phyloP scores from a whole-genome alignment of 1,140 invertebrate genomes.

The Schlechtendalia chinensis region DNA sequence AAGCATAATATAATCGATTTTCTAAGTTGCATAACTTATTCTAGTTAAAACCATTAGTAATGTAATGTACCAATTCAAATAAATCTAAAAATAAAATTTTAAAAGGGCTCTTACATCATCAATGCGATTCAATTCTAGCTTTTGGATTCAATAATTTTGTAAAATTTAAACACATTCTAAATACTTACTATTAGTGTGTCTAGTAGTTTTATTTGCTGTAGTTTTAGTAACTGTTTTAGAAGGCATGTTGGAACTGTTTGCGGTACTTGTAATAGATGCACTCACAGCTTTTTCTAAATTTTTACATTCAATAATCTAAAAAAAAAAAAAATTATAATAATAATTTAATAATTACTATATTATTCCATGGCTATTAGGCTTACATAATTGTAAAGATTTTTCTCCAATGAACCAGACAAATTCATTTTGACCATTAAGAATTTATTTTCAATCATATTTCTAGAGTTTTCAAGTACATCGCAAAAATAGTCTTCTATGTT shows the following conservation, averaged over 20 bases:
- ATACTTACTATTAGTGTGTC: conserved; percentile 2
- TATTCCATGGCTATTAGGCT: background rate
- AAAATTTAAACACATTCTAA: background rate
- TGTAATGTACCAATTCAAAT: too few species aligned
- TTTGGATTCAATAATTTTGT: too few species aligned
- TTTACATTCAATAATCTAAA: background rate
- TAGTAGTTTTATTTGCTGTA: background rate
- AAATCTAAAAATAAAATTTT: too few species aligned
- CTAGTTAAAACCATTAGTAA: too few species aligned
- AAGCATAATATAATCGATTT: too few species aligned
- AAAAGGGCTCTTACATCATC: too few species aligned
- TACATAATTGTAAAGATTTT: conserved; percentile 24
- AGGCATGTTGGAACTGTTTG: background rate
- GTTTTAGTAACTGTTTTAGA: background rate
- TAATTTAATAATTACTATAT: background rate
- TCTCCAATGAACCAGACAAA: background rate
- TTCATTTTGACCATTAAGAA: conserved; percentile 42
- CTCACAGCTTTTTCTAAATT: background rate
- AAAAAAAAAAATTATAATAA: background rate
- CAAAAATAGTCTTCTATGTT: conserved; percentile 6
- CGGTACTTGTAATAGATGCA: too few species aligned
- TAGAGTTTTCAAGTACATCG: background rate
- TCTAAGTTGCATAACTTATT: too few species aligned
- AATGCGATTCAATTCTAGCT: too few species aligned
- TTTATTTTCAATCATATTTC: conserved; percentile 30